A percentile compares a stretch with the other conserved stretches of the same genome.
These are phyloP conservation scores for Drosophila sordidula DNA, from an alignment of 2,888 invertebrate species.

Conservation along the genomic window DNA sequence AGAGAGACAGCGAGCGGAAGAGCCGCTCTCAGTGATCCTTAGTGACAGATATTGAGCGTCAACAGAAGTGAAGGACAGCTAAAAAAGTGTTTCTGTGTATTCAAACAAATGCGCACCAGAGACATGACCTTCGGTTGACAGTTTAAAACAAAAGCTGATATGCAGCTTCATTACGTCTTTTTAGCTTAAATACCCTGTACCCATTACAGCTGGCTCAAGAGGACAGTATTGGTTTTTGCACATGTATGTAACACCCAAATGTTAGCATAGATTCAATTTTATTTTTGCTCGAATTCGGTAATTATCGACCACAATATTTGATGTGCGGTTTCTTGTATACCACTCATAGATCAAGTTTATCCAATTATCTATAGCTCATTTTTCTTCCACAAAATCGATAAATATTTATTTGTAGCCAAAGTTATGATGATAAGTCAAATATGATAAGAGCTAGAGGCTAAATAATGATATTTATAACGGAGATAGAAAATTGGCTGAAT, in stretches of 20 bases:
- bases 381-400: no score
- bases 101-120: constrained; percentile 25
- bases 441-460: no score
- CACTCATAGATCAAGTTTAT: no score
- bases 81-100: constrained; percentile 13
- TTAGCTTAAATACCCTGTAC: not conserved
- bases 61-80: constrained; percentile 46
- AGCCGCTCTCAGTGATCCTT: constrained; percentile 33
- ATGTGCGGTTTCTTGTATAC: no score
- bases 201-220: not conserved
- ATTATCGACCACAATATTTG: no score
- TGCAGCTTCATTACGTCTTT: constrained; percentile 29
- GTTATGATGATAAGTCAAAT: no score
- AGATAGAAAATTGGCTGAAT: no score
- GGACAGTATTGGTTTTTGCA: not conserved
- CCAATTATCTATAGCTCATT: no score
- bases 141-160: constrained; percentile 41
- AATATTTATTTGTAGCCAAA: no score
- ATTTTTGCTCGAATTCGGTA: no score
- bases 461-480: no score
- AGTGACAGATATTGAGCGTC: constrained; percentile 5
- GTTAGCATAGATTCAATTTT: not conserved
- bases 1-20: not conserved
- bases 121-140: constrained; percentile 42
- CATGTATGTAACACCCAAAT: not conserved